Evolutionary conservation across 2,888 invertebrate genomes (phyloP).

Genomic region (Drosophila falleni): DNA sequence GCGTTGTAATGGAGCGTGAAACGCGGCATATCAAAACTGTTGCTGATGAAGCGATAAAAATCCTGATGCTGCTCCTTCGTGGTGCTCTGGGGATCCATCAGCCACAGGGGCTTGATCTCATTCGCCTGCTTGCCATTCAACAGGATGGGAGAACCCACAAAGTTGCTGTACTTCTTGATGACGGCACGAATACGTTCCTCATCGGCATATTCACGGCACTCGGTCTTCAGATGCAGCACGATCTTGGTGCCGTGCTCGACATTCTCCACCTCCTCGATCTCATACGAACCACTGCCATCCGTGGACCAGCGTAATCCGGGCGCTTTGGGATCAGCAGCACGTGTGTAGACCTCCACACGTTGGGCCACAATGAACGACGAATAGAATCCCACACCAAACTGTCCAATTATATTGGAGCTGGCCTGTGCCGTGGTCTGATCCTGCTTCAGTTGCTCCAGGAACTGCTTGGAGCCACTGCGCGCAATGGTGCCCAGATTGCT

Average conservation of each 20-base stretch:
- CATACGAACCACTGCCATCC: conserved; percentile 96
- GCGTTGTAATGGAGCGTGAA: conserved; percentile 95
- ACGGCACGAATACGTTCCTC: conserved; percentile 93
- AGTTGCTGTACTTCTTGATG: conserved; percentile 98
- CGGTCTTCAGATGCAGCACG: conserved; percentile 94
- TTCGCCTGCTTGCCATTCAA: conserved; percentile 96
- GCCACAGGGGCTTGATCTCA: conserved; percentile 96
- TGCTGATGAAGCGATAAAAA: conserved; percentile 96
- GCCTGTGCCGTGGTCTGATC: conserved; percentile 88
- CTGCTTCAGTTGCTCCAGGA: conserved; percentile 93
- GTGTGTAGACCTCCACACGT: conserved; percentile 96
- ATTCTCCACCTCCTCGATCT: conserved; percentile 93
- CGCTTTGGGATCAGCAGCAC: conserved; percentile 88
- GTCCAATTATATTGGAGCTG: conserved; percentile 94
- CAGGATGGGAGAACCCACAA: conserved; percentile 96
- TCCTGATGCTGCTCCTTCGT: conserved; percentile 94
- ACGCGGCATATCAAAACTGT: conserved; percentile 94
- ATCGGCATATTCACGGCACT: conserved; percentile 95
- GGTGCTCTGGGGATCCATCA: conserved; percentile 95
- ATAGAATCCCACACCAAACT: conserved; percentile 99
- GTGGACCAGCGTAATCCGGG: conserved; percentile 95
- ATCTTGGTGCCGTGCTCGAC: conserved; percentile 97
- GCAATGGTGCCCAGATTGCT: conserved; percentile 98
- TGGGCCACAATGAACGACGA: conserved; percentile 99
- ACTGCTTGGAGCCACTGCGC: conserved; percentile 97